phyloP scores from a whole-genome alignment of 1,140 invertebrate genomes.

The Goniozus legneri region DNA sequence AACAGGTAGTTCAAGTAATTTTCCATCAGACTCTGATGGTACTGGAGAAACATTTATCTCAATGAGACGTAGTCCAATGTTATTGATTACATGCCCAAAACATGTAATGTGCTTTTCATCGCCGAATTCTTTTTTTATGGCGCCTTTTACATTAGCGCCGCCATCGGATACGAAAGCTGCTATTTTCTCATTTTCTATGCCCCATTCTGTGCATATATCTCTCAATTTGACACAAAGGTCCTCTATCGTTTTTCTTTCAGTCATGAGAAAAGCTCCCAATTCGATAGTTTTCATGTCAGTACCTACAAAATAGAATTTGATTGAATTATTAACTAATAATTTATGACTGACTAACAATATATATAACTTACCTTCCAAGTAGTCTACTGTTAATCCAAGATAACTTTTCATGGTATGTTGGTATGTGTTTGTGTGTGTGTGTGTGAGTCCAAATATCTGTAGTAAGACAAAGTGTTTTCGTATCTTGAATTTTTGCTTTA shows the following conservation, averaged over 20 bases:
- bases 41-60: not conserved
- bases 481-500: too few relatives aligned
- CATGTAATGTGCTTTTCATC: conserved; percentile 2
- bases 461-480: conserved; percentile 1
- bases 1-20: not conserved
- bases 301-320: not conserved
- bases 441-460: conserved; percentile 7
- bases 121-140: conserved; percentile 6
- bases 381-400: conserved; percentile 1
- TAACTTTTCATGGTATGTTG: conserved; percentile 4
- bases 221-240: not conserved
- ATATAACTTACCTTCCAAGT: conserved; percentile 1
- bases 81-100: conserved; percentile 1
- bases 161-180: conserved; percentile 6
- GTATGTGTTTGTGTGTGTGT: too few relatives aligned
- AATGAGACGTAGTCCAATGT: conserved; percentile 2
- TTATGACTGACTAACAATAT: not conserved
- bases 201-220: conserved; percentile 8
- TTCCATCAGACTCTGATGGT: not conserved
- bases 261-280: not conserved
- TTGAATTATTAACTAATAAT: not conserved
- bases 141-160: conserved; percentile 12
- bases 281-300: not conserved
- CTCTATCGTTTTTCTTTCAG: not conserved
- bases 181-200: conserved; percentile 1